Conservation (phyloP, 2,797 vertebrate genomes). For the Scarus forsteni region DNA sequence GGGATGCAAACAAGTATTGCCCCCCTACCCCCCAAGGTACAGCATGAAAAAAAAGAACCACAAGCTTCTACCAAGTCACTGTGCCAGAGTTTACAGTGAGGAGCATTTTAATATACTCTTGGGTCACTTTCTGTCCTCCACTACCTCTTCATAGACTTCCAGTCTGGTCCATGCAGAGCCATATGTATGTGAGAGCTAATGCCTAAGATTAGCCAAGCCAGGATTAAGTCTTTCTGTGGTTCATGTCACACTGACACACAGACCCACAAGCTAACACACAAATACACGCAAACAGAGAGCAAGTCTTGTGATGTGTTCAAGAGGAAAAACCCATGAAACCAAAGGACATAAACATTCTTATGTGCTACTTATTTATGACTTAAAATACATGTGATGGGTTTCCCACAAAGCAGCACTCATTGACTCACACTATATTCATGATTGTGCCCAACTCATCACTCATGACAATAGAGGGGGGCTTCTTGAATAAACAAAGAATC, state of each 20-base stretch:
- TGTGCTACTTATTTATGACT: slow-evolving; percentile 58
- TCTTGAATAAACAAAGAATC: slow-evolving; percentile 61
- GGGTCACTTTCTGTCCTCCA: slow-evolving; percentile 61
- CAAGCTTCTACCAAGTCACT: too few species aligned
- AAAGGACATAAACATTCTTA: slow-evolving; percentile 67
- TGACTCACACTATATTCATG: slow-evolving; percentile 57
- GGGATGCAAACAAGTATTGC: too few species aligned
- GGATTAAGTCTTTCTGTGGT: slow-evolving; percentile 75
- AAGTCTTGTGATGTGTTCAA: slow-evolving; percentile 63
- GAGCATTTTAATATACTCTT: slow-evolving; percentile 73
- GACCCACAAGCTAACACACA: slow-evolving; percentile 19
- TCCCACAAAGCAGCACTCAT: slow-evolving; percentile 66
- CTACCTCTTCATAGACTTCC: slow-evolving; percentile 40
- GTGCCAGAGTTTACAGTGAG: slow-evolving; percentile 15
- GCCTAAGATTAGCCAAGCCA: slow-evolving; percentile 77
- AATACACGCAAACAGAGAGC: slow-evolving; percentile 48
- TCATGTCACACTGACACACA: slow-evolving; percentile 49
- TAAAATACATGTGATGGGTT: slow-evolving; percentile 57
- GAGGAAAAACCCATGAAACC: slow-evolving; percentile 46
- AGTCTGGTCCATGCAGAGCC: slow-evolving; percentile 33
- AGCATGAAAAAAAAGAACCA: too few species aligned
- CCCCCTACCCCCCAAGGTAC: too few species aligned
- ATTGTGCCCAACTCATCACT: slow-evolving; percentile 70
- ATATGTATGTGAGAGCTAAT: slow-evolving; percentile 72
- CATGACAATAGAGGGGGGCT: slow-evolving; percentile 52